Evolutionary conservation across 1,140 invertebrate genomes (phyloP), one percentile per base, ranked within the genome.

Genomic region (Bombus superbus): DNA sequence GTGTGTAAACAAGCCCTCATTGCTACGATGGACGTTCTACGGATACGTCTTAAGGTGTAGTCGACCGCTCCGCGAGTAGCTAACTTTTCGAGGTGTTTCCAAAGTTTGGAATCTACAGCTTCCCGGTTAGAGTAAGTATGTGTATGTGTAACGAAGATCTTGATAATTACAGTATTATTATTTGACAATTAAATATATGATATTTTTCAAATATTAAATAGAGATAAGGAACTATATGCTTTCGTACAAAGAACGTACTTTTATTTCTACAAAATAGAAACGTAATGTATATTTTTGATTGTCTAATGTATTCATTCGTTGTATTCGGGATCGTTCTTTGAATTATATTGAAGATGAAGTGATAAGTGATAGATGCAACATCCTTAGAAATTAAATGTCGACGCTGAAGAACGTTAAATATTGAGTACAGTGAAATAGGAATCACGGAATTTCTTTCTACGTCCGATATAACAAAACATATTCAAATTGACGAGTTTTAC

Each of bases 1-100:
- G 25, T 59, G 72, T 75, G 72, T 83, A 75, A 83, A 76, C 81
- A 76, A 25, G 71, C 35, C 42, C n/a, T 72, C 25, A 10, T 40
- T 64, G 28, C 35, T 53, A 13, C 32, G 57, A 35, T 53, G 57
- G 42, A 32, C 42, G 32, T n/a, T 28, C 22, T 40, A 28, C 38
- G 38, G 10, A 13, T 74, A 28, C 22, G 5, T 81, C 69, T 44
- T 81, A 53, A 53, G 69, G 38, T 32, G 44, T 35, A 40, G 40
- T 32, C 40, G 69, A 81, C 42, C 15, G 57, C 15, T 42, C 40
- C 13, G 38, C 38, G 40, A n/a, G 68, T 28, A 62, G 80, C 62
- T 81, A 81, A 81, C 53, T 40, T 81, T 62, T 42, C 22, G 32
- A 8, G 53, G 22, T 59, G 13, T 71, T 25, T 11, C n/a, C 3